These are phyloP conservation scores for Strigops habroptila DNA, from an alignment of 2,113 vertebrate genomes.

Conservation along the genomic window DNA sequence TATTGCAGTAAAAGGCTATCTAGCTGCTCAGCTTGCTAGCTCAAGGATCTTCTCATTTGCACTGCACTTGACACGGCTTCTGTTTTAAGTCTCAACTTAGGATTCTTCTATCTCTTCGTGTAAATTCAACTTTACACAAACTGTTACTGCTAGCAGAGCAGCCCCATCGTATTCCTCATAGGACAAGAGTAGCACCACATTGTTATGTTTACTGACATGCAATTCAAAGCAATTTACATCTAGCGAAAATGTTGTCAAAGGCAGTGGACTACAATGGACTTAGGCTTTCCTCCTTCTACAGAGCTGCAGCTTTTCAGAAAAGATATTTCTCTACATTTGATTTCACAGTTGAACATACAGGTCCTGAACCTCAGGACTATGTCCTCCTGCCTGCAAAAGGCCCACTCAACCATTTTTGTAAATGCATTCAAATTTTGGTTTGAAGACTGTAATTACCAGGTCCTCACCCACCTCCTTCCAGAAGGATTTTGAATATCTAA, in stretches of 20 bases:
- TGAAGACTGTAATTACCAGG: neutral
- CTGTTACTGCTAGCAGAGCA: neutral
- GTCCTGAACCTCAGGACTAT: neutral
- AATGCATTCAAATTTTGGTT: neutral
- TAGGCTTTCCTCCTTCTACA: neutral
- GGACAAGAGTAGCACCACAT: neutral
- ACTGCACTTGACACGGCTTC: neutral
- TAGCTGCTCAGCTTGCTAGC: neutral
- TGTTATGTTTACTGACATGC: neutral
- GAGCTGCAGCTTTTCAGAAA: neutral
- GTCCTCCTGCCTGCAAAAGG: neutral
- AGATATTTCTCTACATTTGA: neutral
- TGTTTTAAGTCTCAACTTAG: neutral
- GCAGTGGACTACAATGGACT: fast-evolving
- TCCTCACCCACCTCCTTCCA: neutral
- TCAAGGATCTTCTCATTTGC: neutral
- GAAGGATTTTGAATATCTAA: neutral
- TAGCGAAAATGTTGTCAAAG: neutral
- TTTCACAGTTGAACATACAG: neutral
- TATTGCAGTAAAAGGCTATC: neutral
- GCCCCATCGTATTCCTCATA: neutral
- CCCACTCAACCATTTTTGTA: neutral
- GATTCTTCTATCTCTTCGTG: neutral
- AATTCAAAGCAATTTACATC: neutral
- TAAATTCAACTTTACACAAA: neutral